A percentile compares a stretch with the other conserved stretches of the same genome.
These are phyloP conservation scores for Octonoba sinensis DNA, from an alignment of 2,888 invertebrate genomes.

Conservation along the genomic window DNA sequence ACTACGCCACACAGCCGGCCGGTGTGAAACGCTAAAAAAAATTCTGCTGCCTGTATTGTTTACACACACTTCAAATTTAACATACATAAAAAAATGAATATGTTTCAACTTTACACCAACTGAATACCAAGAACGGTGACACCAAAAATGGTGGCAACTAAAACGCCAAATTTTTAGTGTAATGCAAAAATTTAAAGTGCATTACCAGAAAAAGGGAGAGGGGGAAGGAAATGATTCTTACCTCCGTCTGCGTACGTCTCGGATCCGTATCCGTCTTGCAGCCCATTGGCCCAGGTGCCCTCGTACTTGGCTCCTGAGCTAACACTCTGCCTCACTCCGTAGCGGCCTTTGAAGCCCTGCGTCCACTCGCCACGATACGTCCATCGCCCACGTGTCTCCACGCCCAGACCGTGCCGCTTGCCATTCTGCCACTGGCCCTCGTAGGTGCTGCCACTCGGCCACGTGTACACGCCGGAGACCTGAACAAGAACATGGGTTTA, in stretches of 20 bases:
- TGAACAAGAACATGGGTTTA: not conserved
- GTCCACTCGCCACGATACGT: conserved; percentile 99
- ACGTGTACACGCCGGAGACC: conserved; percentile 95
- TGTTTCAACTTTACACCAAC: too few relatives aligned
- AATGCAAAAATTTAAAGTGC: too few relatives aligned
- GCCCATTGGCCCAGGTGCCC: conserved; percentile 98
- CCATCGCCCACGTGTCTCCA: conserved; percentile 97
- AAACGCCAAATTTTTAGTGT: too few relatives aligned
- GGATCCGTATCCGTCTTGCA: conserved; percentile 99
- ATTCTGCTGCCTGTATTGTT: too few relatives aligned
- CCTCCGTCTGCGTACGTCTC: conserved; percentile 99
- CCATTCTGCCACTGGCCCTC: conserved; percentile 99
- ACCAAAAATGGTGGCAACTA: too few relatives aligned
- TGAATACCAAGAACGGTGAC: too few relatives aligned
- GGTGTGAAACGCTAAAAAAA: too few relatives aligned
- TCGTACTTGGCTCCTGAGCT: conserved; percentile 92
- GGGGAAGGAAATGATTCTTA: too few relatives aligned
- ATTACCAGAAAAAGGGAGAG: too few relatives aligned
- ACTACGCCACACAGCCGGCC: too few relatives aligned
- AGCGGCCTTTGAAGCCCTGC: conserved; percentile 97
- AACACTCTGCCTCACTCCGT: conserved; percentile 95
- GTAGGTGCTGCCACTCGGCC: conserved; percentile 97
- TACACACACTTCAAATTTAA: too few relatives aligned
- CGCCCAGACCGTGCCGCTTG: conserved; percentile 96
- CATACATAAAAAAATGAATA: too few relatives aligned